Conservation (phyloP, 2,797 vertebrate genomes). For the Diceros bicornis region DNA sequence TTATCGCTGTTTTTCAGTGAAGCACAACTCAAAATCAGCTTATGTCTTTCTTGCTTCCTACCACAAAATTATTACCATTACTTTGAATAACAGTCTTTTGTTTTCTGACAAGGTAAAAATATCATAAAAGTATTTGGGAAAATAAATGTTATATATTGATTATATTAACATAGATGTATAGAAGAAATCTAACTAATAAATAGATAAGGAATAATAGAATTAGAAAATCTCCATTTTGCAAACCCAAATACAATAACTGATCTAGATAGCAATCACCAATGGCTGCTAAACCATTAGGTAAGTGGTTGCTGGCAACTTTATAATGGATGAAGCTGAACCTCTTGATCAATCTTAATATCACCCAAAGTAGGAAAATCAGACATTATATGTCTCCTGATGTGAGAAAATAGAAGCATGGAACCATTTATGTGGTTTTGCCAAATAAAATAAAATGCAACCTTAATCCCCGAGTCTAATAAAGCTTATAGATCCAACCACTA, state of each 20-base stretch:
- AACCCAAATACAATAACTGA: neutral
- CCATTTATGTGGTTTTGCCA: neutral
- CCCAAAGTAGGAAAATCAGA: conserved; percentile 22
- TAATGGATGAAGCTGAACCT: neutral
- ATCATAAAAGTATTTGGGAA: neutral
- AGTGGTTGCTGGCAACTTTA: neutral
- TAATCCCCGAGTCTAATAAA: neutral
- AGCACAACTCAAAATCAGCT: neutral
- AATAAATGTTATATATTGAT: neutral
- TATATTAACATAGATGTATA: neutral
- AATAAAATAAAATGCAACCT: conserved; percentile 28
- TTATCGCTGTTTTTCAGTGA: neutral
- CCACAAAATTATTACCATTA: conserved; percentile 33
- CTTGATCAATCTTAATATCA: conserved; percentile 32
- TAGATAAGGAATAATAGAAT: conserved; percentile 6
- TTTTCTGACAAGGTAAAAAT: conserved; percentile 45
- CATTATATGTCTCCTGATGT: neutral
- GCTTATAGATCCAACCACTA: neutral
- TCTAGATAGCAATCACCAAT: neutral
- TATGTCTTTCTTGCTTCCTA: neutral
- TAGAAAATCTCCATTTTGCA: neutral
- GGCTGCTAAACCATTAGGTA: neutral
- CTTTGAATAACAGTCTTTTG: conserved; percentile 26
- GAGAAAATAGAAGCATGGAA: neutral
- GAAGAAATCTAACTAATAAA: conserved; percentile 21